These are phyloP conservation scores for Plebejus anna DNA, from an alignment of 2,888 invertebrate species.

Conservation along the genomic window DNA sequence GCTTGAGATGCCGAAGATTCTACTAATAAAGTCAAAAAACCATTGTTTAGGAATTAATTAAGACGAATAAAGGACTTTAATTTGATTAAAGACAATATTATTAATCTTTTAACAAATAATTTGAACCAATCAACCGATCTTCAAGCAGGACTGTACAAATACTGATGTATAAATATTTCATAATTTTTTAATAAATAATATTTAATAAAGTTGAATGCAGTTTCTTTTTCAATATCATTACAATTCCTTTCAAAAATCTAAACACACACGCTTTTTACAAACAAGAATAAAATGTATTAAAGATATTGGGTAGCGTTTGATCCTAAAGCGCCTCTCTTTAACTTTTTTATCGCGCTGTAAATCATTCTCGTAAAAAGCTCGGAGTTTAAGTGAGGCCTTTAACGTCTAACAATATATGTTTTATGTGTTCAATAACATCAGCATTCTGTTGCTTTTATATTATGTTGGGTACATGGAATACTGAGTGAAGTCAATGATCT, in stretches of 20 bases:
- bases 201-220: no score
- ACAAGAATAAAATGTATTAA: background rate
- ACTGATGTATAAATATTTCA: background rate
- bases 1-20: background rate
- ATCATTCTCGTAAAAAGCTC: constrained; percentile 22
- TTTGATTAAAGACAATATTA: background rate
- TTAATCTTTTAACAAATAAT: background rate
- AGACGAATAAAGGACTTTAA: background rate
- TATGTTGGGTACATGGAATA: background rate
- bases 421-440: constrained; percentile 12
- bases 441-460: background rate
- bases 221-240: background rate
- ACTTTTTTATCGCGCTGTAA: constrained; percentile 14
- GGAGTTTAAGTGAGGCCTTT: constrained; percentile 13
- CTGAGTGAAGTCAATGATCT: background rate
- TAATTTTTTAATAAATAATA: no score
- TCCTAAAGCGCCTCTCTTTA: background rate
- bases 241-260: background rate
- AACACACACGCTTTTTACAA: background rate
- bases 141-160: background rate
- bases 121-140: background rate
- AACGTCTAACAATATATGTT: constrained; percentile 17
- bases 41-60: constrained; percentile 6
- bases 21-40: background rate
- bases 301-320: background rate